Evolutionary conservation across 2,113 vertebrate genomes (phyloP), one percentile per base, ranked within the genome.

Genomic region (Gopherus flavomarginatus): DNA sequence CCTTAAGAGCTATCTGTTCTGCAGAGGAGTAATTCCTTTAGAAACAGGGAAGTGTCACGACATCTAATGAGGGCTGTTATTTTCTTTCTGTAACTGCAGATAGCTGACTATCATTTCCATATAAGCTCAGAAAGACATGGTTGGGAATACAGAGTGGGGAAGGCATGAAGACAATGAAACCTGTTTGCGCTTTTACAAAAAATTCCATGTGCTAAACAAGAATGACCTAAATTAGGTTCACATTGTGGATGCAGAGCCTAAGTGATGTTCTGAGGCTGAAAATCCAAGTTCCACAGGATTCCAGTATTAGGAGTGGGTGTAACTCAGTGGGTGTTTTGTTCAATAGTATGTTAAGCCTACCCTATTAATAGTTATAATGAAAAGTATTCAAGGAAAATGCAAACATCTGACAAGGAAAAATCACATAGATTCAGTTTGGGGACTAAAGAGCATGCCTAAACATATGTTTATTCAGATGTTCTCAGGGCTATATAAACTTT

Each of bases 401-500:
- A 19, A 3, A 0, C 19, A 50, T 38, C 86, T 89, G 3, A 82
- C 75, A 91, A 72, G 27, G 62, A 53, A 88, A 4, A 3, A 62
- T 17, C 42, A 31, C 21, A 86, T 79, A 35, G 93, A 38, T 17
- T 75, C 11, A 1, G 38, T 83, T 22, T 24, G 49, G 54, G 88
- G 44, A 27, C 75, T 84, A 27, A 38, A 81, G 62, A 96, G 3
- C 50, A 85, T 95, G 69, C 3, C 57, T 59, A 0, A 2, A 5
- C 3, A 50, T 83, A 86, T 72, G 35, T 86, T 83, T 94, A 19
- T 62, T 3, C 13, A 89, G 79, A 38, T 69, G 38, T 90, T 96
- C 47, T 5, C 69, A 52, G 81, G 88, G 19, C 72, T 96, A 4
- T 78, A 79, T 91, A 81, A 93, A 75, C 89, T 95, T 59, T 94